phyloP scores from a whole-genome alignment of 2,888 invertebrate species.

The Lithodes maja region DNA sequence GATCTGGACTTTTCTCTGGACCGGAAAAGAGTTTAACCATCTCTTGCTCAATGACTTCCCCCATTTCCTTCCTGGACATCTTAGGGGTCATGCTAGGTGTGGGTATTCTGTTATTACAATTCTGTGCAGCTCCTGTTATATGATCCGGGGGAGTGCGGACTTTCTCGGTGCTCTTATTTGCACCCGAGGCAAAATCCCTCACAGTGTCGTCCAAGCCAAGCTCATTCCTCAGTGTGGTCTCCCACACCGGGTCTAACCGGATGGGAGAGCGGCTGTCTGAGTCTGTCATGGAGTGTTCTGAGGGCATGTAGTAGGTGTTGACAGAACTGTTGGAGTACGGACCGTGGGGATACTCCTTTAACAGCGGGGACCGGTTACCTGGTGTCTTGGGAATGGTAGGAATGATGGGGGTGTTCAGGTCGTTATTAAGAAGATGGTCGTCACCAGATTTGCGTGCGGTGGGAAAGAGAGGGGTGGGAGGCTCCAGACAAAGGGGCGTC shows the following conservation, averaged over 20 bases:
- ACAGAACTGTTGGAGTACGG: constrained; percentile 60
- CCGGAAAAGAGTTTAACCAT: constrained; percentile 41
- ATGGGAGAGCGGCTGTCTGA: constrained; percentile 46
- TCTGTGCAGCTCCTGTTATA: neutral
- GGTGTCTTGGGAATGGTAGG: neutral
- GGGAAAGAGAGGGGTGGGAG: constrained; percentile 40
- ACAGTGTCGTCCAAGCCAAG: neutral
- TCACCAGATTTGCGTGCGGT: neutral
- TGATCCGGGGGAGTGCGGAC: neutral
- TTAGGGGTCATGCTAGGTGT: constrained; percentile 10
- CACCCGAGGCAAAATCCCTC: neutral
- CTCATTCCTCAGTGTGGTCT: constrained; percentile 23
- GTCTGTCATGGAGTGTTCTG: constrained; percentile 51
- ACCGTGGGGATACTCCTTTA: constrained; percentile 64
- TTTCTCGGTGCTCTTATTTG: neutral
- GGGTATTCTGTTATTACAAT: neutral
- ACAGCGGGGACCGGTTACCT: constrained; percentile 29
- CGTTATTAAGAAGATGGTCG: constrained; percentile 17
- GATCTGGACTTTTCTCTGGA: neutral
- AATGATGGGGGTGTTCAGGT: constrained; percentile 51
- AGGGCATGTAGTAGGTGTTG: constrained; percentile 54
- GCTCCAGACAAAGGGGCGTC: constrained; percentile 44
- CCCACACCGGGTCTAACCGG: constrained; percentile 37
- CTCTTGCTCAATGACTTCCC: constrained; percentile 53
- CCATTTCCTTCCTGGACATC: constrained; percentile 47